Evolutionary conservation across 2,888 invertebrate genomes (phyloP), one percentile per base, ranked within the genome.

Genomic region (Malthinus flaveolus): DNA sequence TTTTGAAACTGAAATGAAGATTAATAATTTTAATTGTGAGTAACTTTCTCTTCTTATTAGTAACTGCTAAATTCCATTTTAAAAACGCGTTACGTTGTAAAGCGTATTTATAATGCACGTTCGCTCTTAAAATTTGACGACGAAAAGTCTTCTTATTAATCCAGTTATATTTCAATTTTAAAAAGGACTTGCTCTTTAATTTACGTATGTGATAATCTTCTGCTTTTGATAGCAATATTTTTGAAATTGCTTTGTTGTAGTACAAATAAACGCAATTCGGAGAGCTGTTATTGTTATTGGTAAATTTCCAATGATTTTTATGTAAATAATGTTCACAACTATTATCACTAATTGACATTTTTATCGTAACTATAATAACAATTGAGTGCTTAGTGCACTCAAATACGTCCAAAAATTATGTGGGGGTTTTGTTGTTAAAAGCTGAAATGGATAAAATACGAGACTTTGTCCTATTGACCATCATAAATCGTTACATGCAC

Each of bases 261-360:
- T 68, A 72, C 10, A 70, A 47, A 45, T 73, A 71, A 5, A 65
- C 71, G 63, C 61, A 72, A 62, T 73, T 73, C 73, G 55, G 23
- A 51, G 51, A 39, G 71, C 56, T 44, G 72, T 70, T 62, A 67
- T 70, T 35, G 47, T 47, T 7, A 62, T 62, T 32, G 68, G 45
- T 11, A 23, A 65, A 48, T 42, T 68, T 64, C 42, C 70, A 57
- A 65, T 71, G 71, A 15, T 45, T 31, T 35, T 45, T 32, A 4
- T 45, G 12, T 10, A 52, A 12, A 12, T 52, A 45, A 12, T 52
- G 35, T 23, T 23, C 23, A 23, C 2, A 23, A 23, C 5, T 23
- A 23, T 23, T 23, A 23, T 23, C 23, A 2, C 23, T 23, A 23
- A 23, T 23, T 23, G 23, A 23, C 23, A 23, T 23, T 23, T 23